A percentile compares a stretch with the other conserved stretches of the same genome.
Evolutionary conservation across 2,888 invertebrate species (phyloP).

Genomic region (Phyllotreta cruciferae): DNA sequence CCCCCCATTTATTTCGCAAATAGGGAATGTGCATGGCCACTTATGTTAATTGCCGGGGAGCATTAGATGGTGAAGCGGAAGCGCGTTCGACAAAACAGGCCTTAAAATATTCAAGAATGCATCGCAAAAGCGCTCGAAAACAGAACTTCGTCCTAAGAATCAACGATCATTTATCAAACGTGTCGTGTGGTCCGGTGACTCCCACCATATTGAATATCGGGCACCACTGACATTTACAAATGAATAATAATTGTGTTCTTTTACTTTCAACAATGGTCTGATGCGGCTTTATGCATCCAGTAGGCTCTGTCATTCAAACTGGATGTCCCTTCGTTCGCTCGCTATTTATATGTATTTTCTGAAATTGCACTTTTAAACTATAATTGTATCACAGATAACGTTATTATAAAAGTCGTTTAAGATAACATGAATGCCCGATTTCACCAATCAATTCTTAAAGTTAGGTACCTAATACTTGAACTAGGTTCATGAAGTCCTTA

Average conservation of each 20-base stretch:
- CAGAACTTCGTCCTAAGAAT: conserved; percentile 57
- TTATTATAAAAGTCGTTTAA: no score
- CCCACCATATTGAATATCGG: conserved; percentile 62
- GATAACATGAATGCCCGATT: no score
- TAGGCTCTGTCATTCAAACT: conserved; percentile 48
- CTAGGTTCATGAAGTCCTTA: no score
- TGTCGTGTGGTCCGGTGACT: conserved; percentile 61
- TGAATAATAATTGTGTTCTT: conserved; percentile 63
- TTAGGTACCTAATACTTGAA: no score
- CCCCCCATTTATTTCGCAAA: conserved; percentile 12
- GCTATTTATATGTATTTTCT: conserved; percentile 19
- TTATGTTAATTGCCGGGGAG: conserved; percentile 25
- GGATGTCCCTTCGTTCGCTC: conserved; percentile 43
- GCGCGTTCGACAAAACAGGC: conserved; percentile 41
- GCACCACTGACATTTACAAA: conserved; percentile 62
- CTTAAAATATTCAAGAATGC: conserved; percentile 57
- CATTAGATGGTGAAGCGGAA: conserved; percentile 43
- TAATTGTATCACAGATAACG: conserved; percentile 26
- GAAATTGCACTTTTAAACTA: conserved; percentile 22
- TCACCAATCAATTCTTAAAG: no score
- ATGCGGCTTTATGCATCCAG: conserved; percentile 52
- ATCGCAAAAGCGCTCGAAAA: conserved; percentile 57
- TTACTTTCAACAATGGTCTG: conserved; percentile 58
- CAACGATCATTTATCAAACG: conserved; percentile 60
- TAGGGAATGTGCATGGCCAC: conserved; percentile 28